phyloP scores from a whole-genome alignment of 2,888 invertebrate genomes.

The Lithophane socia region DNA sequence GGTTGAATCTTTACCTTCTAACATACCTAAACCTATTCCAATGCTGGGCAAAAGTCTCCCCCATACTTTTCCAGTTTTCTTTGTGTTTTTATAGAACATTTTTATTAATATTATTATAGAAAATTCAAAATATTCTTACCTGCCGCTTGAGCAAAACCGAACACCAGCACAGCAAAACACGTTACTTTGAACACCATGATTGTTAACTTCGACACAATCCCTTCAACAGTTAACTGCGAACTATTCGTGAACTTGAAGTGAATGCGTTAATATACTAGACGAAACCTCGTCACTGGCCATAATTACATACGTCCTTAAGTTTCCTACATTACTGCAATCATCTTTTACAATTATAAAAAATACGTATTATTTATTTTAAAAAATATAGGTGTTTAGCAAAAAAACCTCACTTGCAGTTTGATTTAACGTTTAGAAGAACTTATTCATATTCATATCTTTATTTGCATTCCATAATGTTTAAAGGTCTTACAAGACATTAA shows the following conservation, averaged over 20 bases:
- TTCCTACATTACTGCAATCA: slow-evolving; percentile 16
- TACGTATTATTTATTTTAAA: background rate
- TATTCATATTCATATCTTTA: background rate
- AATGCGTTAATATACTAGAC: slow-evolving; percentile 52
- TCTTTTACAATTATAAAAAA: background rate
- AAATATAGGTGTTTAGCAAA: background rate
- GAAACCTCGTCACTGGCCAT: slow-evolving; percentile 20
- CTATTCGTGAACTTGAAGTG: slow-evolving; percentile 41
- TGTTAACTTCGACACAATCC: slow-evolving; percentile 18
- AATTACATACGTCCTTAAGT: slow-evolving; percentile 32
- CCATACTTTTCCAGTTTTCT: no score
- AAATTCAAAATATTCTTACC: slow-evolving; percentile 27
- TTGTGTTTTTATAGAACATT: no score
- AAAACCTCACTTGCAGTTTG: background rate
- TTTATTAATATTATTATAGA: background rate
- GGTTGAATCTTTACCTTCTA: background rate
- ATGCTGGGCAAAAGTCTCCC: background rate
- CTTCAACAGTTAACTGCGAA: slow-evolving; percentile 5
- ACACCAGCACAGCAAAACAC: slow-evolving; percentile 35
- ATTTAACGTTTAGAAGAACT: background rate
- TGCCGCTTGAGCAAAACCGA: slow-evolving; percentile 39
- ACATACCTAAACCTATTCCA: no score
- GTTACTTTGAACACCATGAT: slow-evolving; percentile 44
- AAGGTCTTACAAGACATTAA: no score
- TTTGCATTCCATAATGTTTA: background rate